phyloP scores from a whole-genome alignment of 1,140 invertebrate species.

The Medauroidea extradentata region DNA sequence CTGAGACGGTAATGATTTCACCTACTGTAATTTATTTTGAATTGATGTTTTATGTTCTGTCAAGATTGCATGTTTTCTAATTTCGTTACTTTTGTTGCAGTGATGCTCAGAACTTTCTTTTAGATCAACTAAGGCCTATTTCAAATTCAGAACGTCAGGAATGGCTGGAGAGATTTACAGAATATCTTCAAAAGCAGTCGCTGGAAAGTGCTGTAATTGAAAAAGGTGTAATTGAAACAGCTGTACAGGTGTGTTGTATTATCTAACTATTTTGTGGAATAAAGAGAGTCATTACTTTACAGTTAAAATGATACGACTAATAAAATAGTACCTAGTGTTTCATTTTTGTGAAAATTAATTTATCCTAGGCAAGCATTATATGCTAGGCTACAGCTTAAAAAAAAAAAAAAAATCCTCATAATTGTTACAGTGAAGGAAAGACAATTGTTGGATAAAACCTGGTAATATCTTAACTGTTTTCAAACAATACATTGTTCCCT shows the following conservation, averaged over 20 bases:
- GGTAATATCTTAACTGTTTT: too few relatives aligned
- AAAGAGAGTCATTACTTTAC: not conserved
- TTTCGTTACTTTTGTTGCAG: constrained; percentile 43
- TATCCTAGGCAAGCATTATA: too few relatives aligned
- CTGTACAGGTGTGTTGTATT: constrained; percentile 54
- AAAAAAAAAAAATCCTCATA: too few relatives aligned
- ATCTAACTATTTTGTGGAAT: not conserved
- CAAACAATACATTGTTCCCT: too few relatives aligned
- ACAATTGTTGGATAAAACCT: too few relatives aligned
- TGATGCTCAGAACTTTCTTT: constrained; percentile 54
- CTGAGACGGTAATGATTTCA: constrained; percentile 42
- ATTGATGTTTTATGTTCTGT: constrained; percentile 6
- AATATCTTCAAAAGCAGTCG: constrained; percentile 67
- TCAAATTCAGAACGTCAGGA: constrained; percentile 48
- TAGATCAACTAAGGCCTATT: constrained; percentile 51
- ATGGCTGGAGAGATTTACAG: constrained; percentile 58
- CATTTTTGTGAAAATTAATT: too few relatives aligned
- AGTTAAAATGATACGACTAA: not conserved
- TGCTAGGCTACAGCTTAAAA: too few relatives aligned
- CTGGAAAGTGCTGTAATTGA: constrained; percentile 64
- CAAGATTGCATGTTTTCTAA: constrained; percentile 10
- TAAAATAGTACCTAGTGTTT: too few relatives aligned
- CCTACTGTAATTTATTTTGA: not conserved
- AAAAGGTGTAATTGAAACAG: constrained; percentile 63
- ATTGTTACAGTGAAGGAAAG: too few relatives aligned